Percentiles rank a stretch among this genome's conserved stretches.
Evolutionary conservation across 2,113 vertebrate species (phyloP).

Genomic region (Aythya baeri): DNA sequence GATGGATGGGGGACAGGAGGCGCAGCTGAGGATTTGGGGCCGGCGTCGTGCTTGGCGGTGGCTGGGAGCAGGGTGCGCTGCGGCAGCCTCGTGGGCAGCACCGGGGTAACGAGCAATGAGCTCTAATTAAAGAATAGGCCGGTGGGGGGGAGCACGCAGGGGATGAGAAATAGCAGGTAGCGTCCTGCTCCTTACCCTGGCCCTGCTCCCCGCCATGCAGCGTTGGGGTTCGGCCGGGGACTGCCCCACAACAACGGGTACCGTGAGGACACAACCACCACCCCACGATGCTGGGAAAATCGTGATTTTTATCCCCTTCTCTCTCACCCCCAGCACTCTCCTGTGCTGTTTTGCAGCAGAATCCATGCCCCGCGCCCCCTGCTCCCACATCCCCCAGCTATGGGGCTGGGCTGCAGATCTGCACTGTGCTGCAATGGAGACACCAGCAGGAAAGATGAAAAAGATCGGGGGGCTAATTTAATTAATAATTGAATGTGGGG

Average conservation of each 20-base stretch:
- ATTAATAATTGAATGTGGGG: not conserved
- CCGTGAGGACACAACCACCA: no score
- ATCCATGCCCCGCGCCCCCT: no score
- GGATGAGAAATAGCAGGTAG: not conserved
- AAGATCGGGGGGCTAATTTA: not conserved
- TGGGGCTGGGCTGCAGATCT: no score
- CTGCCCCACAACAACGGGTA: not conserved
- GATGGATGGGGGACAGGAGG: not conserved
- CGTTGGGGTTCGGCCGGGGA: no score
- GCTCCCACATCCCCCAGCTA: no score
- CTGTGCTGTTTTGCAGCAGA: no score
- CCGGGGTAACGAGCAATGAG: not conserved
- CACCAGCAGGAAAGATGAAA: not conserved
- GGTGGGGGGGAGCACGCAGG: not conserved
- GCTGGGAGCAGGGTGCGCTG: not conserved
- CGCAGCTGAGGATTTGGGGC: not conserved
- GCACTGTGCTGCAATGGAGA: not conserved
- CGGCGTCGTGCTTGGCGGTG: not conserved
- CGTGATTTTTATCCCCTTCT: no score
- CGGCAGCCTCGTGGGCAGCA: not conserved
- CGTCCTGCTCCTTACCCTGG: constrained; percentile 32
- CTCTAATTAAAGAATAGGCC: not conserved
- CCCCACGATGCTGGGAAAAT: no score
- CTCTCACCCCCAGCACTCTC: no score
- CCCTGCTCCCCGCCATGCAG: not conserved